Evolutionary conservation across 2,797 vertebrate genomes (phyloP), one percentile per base, ranked within the genome.

Genomic region (Microctenopoma steveboyesi): DNA sequence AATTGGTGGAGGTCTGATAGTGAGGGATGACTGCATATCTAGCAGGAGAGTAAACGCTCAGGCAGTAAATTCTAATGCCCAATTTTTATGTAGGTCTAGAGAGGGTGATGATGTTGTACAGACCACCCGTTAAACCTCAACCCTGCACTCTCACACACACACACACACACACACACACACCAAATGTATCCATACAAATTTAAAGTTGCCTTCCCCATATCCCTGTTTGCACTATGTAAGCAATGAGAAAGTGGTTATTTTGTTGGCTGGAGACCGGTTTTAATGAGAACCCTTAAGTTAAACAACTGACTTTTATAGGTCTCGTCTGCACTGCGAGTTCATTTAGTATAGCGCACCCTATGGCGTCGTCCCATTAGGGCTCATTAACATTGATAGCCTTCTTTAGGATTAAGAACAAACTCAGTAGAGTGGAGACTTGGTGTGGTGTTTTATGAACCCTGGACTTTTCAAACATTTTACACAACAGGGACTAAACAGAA

Each of bases 221-320:
- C 58, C 61, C 76, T 47, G 27, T 74, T 82, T 76, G 74, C 81
- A 73, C 73, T 52, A 62, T 82, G 79, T 79, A 81, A 82, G 54
- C 74, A 79, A 77, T 69, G 83, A 80, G 72, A 84, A 88, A 82
- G 69, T 68, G 76, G 79, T 81, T 81, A 77, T 89, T 89, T 80
- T 86, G 85, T 85, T 83, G 84, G 86, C 87, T 78, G 80, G 86
- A 86, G 83, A 85, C 81, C 46, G 52, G 15, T 70, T 91, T 91
- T 91, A 92, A 92, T 71, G 89, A 89, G 83, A 82, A 83, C 84
- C 71, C 64, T 84, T 69, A 46, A 88, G 70, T 89, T 88, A 90
- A 91, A 90, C 87, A 80, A 89, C 76, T 76, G 53, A 69, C 79
- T 88, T 91, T 90, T 89, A 90, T 89, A 71, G 85, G 86, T 79